Percentiles rank a stretch among this genome's conserved stretches.
Evolutionary conservation across 2,888 invertebrate genomes (phyloP).

Genomic region (Plagiodera versicolora): DNA sequence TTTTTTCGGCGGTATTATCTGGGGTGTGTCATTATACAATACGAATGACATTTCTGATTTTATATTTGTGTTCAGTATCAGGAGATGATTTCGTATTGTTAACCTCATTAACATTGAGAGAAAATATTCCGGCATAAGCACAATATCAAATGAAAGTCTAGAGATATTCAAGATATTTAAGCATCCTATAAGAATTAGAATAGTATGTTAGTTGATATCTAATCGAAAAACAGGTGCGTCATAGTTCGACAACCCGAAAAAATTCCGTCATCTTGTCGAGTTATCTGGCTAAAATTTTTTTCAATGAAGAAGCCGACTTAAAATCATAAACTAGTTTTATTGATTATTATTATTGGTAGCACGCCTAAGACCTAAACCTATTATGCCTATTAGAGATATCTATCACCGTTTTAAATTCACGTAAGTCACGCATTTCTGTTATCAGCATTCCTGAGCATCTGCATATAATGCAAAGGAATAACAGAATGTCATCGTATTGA

Average conservation of each 20-base stretch:
- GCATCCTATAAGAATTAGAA: no score
- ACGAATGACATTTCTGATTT: neutral
- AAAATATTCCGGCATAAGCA: neutral
- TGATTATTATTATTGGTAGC: no score
- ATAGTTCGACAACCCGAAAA: neutral
- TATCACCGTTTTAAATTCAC: neutral
- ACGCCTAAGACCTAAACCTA: no score
- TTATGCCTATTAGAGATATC: no score
- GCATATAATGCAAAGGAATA: neutral
- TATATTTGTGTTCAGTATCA: neutral
- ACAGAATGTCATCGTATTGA: neutral
- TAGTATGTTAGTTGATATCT: neutral
- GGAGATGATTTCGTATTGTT: neutral
- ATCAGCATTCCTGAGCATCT: neutral
- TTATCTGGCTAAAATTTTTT: neutral
- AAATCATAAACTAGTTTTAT: no score
- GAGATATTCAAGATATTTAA: no score
- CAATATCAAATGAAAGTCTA: no score
- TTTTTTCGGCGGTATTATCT: neutral
- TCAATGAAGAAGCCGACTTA: no score
- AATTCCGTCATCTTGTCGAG: neutral
- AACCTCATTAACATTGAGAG: neutral
- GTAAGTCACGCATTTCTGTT: neutral
- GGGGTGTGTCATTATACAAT: slow-evolving; percentile 21
- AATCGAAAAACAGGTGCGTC: neutral